Evolutionary conservation across 2,113 vertebrate species (phyloP), one percentile per base, ranked within the genome.

Genomic region (Potamarius usumacintae): DNA sequence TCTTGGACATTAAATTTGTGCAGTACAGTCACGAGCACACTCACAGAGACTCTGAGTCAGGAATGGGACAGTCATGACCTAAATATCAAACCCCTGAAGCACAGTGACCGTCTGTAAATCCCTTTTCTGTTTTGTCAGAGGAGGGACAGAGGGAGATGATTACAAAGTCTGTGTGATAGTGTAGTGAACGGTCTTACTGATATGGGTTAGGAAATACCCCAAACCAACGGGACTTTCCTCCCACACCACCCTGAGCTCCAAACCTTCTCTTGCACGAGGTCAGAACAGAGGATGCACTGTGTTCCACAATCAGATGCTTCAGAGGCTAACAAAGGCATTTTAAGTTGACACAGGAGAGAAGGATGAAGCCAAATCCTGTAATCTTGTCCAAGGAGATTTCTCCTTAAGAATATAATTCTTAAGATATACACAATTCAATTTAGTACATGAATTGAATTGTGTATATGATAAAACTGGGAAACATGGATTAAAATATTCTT

Each of bases 241-340:
- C 20, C 30, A 12, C 27, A 58, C 53, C 27, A 25, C 53, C 30
- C 30, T 2, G 1, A 42, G 83, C 50, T 20, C 17, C 52, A 71
- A 5, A 84, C 5, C 69, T 42, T 48, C 30, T 25, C 22, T 18
- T 17, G 20, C 30, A 60, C 14, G 11, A 17, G 4, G 52, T 10
- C 52, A 84, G 18, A 60, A 85, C 83, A 85, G 30, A 76, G 30
- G 22, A n/a, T 1, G 71, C 53, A 60, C 55, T 85, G 83, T 85
- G 53, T 60, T 58, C 67, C 53, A 74, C 53, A 25, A 15, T 60
- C 30, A 62, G 79, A 62, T 22, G 55, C 30, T 57, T 57, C 77
- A 79, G 18, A 74, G 18, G 6, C 10, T 22, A 42, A 57, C n/a
- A 71, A 71, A 60, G 53, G 34, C 69, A 58, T 76, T 58, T 22